Percentiles rank a stretch among this genome's conserved stretches.
Conservation (phyloP, 1,140 invertebrate genomes). For the Laodelphax striatellus region DNA sequence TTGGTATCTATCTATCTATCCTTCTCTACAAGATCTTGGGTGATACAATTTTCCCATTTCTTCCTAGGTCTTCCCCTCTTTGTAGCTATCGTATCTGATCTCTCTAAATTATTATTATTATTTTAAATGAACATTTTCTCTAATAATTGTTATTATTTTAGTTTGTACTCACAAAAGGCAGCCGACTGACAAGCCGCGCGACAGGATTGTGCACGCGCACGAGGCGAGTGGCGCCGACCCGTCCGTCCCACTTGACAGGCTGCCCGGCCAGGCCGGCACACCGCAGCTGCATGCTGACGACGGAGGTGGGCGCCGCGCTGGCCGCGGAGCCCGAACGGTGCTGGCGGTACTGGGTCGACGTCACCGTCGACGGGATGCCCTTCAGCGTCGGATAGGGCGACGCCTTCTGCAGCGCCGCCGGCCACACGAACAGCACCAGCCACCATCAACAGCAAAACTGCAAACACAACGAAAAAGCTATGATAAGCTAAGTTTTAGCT, state of each 20-base stretch:
- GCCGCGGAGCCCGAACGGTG: conserved; percentile 56
- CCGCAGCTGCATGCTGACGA: conserved; percentile 30
- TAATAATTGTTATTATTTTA: too few species aligned
- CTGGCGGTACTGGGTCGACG: conserved; percentile 59
- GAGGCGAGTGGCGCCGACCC: conserved; percentile 50
- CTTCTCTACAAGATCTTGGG: too few species aligned
- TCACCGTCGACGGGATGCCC: conserved; percentile 27
- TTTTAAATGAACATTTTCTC: too few species aligned
- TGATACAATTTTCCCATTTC: too few species aligned
- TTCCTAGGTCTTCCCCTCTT: too few species aligned
- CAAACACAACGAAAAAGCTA: conserved; percentile 5
- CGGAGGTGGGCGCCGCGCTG: conserved; percentile 34
- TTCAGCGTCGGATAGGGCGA: conserved; percentile 17
- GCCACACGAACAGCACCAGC: conserved; percentile 25
- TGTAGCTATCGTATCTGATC: too few species aligned
- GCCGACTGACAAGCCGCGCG: conserved; percentile 21
- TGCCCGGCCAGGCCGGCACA: conserved; percentile 54
- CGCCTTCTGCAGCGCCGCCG: conserved; percentile 7
- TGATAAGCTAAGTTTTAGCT: too few species aligned
- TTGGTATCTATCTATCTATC: too few species aligned
- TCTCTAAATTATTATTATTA: too few species aligned
- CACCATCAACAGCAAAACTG: conserved; percentile 25
- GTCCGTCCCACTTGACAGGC: conserved; percentile 57
- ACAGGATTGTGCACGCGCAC: conserved; percentile 47
- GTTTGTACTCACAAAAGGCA: conserved; percentile 17